Evolutionary conservation across 2,113 vertebrate genomes (phyloP).

Genomic region (Neodon shergylaensis): DNA sequence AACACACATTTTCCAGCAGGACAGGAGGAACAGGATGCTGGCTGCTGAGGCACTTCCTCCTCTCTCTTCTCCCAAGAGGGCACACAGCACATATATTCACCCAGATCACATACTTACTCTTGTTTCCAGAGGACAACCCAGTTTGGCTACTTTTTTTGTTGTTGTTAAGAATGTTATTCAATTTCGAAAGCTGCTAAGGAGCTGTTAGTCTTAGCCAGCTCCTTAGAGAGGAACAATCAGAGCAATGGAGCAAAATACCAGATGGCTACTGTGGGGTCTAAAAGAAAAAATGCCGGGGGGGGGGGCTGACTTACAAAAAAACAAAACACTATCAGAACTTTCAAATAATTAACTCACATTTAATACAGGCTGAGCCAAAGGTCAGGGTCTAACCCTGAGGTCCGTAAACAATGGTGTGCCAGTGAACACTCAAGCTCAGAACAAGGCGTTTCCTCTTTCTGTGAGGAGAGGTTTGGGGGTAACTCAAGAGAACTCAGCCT

Average conservation of each 20-base stretch:
- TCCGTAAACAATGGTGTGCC: not conserved
- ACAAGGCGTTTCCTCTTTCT: not conserved
- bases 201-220: slow-evolving; percentile 32
- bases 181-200: slow-evolving; percentile 63
- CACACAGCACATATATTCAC: not conserved
- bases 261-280: slow-evolving; percentile 55
- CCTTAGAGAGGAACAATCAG: slow-evolving; percentile 66
- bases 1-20: not conserved
- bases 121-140: slow-evolving; percentile 52
- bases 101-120: not conserved
- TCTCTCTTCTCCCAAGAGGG: not conserved
- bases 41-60: not conserved
- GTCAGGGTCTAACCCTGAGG: slow-evolving; percentile 38
- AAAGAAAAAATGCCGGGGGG: not conserved
- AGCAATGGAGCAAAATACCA: slow-evolving; percentile 69
- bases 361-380: slow-evolving; percentile 35
- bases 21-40: not conserved
- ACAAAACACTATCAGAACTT: slow-evolving; percentile 42
- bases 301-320: slow-evolving; percentile 27
- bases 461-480: not conserved
- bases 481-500: not conserved
- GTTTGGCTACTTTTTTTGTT: not conserved
- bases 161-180: slow-evolving; percentile 40
- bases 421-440: not conserved
- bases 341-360: slow-evolving; percentile 76